phyloP scores from a whole-genome alignment of 2,888 invertebrate species.

The Drosophila formosana region DNA sequence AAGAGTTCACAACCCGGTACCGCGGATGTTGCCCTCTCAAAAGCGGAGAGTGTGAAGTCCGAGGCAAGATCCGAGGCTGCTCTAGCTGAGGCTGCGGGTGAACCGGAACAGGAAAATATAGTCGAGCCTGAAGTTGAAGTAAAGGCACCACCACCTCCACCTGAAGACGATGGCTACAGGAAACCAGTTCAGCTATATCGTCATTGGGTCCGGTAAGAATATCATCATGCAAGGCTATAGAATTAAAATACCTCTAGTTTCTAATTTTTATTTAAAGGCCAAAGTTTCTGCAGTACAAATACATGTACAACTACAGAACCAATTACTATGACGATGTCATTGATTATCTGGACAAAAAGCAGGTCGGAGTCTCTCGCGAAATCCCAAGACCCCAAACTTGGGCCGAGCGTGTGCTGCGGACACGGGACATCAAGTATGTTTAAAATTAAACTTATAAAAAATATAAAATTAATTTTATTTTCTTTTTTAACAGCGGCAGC shows the following conservation, averaged over 20 bases:
- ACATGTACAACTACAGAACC: constrained; percentile 93
- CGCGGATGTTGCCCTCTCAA: constrained; percentile 70
- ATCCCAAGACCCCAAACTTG: constrained; percentile 93
- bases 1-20: constrained; percentile 59
- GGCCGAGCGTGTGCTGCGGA: constrained; percentile 92
- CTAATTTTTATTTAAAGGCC: constrained; percentile 86
- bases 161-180: constrained; percentile 87
- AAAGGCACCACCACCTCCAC: constrained; percentile 85
- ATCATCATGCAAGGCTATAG: neutral
- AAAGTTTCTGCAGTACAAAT: constrained; percentile 92
- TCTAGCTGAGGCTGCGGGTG: constrained; percentile 24
- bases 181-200: constrained; percentile 90
- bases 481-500: constrained; percentile 61
- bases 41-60: constrained; percentile 83
- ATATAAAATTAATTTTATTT: neutral
- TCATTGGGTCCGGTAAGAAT: constrained; percentile 91
- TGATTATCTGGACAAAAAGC: constrained; percentile 91
- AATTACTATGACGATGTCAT: constrained; percentile 95
- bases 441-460: neutral
- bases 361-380: constrained; percentile 89
- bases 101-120: constrained; percentile 63
- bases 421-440: constrained; percentile 86
- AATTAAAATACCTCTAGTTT: neutral
- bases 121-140: constrained; percentile 85
- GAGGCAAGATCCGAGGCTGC: constrained; percentile 53